Evolutionary conservation across 2,888 invertebrate species (phyloP).

Genomic region (Chloroclysta siterata): DNA sequence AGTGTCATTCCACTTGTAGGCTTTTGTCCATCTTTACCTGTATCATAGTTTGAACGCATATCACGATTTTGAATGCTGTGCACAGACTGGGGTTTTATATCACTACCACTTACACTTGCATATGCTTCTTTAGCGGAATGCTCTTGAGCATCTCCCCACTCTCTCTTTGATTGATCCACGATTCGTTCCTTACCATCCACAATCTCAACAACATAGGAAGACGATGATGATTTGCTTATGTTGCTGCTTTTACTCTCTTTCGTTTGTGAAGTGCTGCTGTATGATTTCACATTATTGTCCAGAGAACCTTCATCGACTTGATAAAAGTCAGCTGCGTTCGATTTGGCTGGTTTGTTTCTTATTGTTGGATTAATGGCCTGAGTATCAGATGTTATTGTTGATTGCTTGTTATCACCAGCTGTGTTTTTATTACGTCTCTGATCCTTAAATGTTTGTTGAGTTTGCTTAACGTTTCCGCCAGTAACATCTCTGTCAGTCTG

Average conservation of each 20-base stretch:
- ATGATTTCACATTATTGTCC: slow-evolving; percentile 65
- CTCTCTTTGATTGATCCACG: slow-evolving; percentile 84
- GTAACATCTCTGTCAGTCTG: slow-evolving; percentile 37
- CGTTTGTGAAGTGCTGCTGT: slow-evolving; percentile 69
- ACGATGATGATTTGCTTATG: slow-evolving; percentile 85
- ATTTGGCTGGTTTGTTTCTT: slow-evolving; percentile 46
- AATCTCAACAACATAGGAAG: slow-evolving; percentile 88
- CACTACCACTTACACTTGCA: slow-evolving; percentile 83
- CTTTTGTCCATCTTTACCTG: slow-evolving; percentile 80
- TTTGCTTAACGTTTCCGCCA: slow-evolving; percentile 39
- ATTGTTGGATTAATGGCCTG: slow-evolving; percentile 9
- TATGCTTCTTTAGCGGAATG: slow-evolving; percentile 80
- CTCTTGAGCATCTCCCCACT: slow-evolving; percentile 82
- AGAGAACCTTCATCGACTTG: slow-evolving; percentile 61
- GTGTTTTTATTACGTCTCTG: slow-evolving; percentile 41
- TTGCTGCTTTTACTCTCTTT: slow-evolving; percentile 84
- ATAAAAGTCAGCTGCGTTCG: slow-evolving; percentile 49
- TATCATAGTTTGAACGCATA: slow-evolving; percentile 83
- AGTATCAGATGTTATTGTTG: slow-evolving; percentile 41
- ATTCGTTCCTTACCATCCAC: slow-evolving; percentile 87
- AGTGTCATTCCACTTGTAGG: slow-evolving; percentile 71
- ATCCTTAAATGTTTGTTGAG: slow-evolving; percentile 38
- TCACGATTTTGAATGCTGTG: slow-evolving; percentile 82
- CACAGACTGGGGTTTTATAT: slow-evolving; percentile 83
- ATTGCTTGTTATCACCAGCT: slow-evolving; percentile 42